Evolutionary conservation across 1,140 invertebrate genomes (phyloP).

Genomic region (Agrypnia vestita): DNA sequence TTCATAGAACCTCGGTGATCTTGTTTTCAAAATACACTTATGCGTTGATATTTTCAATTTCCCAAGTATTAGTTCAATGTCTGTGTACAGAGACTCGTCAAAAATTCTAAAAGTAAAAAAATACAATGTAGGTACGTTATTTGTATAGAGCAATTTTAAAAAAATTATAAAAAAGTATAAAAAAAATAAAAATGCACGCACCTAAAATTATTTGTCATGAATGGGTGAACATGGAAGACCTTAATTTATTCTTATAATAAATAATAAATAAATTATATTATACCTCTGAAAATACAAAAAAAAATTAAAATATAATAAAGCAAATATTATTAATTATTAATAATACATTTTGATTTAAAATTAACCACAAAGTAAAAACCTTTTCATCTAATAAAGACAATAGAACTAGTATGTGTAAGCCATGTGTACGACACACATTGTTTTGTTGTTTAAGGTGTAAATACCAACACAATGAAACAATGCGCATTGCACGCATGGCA

Average conservation of each 20-base stretch:
- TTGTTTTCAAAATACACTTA: slow-evolving; percentile 69
- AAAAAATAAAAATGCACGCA: slow-evolving; percentile 8
- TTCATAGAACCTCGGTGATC: slow-evolving; percentile 68
- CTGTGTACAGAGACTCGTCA: slow-evolving; percentile 70
- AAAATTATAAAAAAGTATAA: background rate
- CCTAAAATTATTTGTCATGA: slow-evolving; percentile 22
- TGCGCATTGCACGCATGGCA: too few relatives aligned
- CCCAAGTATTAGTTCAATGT: slow-evolving; percentile 68
- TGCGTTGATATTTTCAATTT: slow-evolving; percentile 70
- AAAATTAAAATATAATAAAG: slow-evolving; percentile 26
- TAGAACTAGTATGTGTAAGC: too few relatives aligned
- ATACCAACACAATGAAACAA: too few relatives aligned
- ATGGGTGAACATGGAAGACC: slow-evolving; percentile 24
- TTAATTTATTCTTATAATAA: slow-evolving; percentile 5
- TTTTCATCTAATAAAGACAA: too few relatives aligned
- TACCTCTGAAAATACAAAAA: slow-evolving; percentile 20
- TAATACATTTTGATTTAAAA: too few relatives aligned
- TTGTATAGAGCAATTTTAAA: background rate
- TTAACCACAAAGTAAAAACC: too few relatives aligned
- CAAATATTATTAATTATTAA: background rate
- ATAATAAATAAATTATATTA: slow-evolving; percentile 4
- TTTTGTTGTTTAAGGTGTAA: too few relatives aligned
- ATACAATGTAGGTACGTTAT: background rate
- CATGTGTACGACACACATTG: too few relatives aligned
- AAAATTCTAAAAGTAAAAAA: slow-evolving; percentile 66